Percentiles rank a stretch among this genome's conserved stretches.
phyloP scores from a whole-genome alignment of 1,140 invertebrate species.

The Diabrotica virgifera region DNA sequence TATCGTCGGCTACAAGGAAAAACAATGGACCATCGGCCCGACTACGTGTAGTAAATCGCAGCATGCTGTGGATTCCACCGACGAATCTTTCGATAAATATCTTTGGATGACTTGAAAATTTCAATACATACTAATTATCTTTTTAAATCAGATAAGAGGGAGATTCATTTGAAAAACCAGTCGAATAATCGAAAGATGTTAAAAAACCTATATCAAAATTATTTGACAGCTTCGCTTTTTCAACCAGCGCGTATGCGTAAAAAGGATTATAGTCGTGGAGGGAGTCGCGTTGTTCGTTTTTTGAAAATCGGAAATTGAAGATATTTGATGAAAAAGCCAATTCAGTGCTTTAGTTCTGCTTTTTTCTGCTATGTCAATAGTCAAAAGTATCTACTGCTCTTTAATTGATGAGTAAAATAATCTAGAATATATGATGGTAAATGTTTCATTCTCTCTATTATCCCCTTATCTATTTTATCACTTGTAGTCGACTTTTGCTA shows the following conservation, averaged over 20 bases:
- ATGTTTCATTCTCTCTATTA: no score
- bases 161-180: slow-evolving; percentile 39
- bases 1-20: not conserved
- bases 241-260: not conserved
- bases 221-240: slow-evolving; percentile 26
- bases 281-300: no score
- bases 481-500: no score
- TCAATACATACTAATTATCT: slow-evolving; percentile 45
- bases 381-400: no score
- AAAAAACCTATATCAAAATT: slow-evolving; percentile 33
- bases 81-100: slow-evolving; percentile 35
- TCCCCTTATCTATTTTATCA: no score
- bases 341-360: no score
- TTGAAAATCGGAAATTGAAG: no score
- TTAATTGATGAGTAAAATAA: no score
- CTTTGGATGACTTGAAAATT: slow-evolving; percentile 41
- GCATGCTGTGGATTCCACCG: slow-evolving; percentile 22
- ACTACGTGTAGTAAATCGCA: slow-evolving; percentile 25
- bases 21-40: slow-evolving; percentile 11
- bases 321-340: no score
- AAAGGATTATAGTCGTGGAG: no score
- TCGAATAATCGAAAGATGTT: slow-evolving; percentile 31
- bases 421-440: no score
- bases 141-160: slow-evolving; percentile 40
- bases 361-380: no score